These are phyloP conservation scores for Carcinoscorpius rotundicauda DNA, from an alignment of 1,140 invertebrate species.

Conservation along the genomic window DNA sequence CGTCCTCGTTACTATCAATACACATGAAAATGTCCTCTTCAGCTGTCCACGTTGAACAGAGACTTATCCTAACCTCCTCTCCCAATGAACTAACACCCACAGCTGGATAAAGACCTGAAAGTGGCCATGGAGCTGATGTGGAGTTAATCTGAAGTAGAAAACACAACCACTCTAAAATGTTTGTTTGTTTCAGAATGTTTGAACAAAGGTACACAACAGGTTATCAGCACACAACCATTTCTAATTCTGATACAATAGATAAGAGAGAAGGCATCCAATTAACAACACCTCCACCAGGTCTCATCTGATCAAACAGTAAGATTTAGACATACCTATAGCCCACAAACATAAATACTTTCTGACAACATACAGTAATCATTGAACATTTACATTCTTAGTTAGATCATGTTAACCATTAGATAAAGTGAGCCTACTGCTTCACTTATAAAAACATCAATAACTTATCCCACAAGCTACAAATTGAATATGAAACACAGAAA, in stretches of 20 bases:
- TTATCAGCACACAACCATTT: not conserved
- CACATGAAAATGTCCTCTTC: constrained; percentile 40
- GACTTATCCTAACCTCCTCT: constrained; percentile 33
- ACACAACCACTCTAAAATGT: not conserved
- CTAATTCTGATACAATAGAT: not conserved
- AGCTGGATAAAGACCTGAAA: constrained; percentile 34
- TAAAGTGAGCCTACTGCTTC: too few species aligned
- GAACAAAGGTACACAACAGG: not conserved
- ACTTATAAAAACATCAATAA: too few species aligned
- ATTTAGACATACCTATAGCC: too few species aligned
- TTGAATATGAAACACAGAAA: too few species aligned
- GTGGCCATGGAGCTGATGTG: constrained; percentile 26
- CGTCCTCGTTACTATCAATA: constrained; percentile 43
- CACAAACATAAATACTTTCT: too few species aligned
- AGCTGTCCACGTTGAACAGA: constrained; percentile 33
- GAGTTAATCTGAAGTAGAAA: constrained; percentile 29
- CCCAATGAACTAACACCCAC: constrained; percentile 36
- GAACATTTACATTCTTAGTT: too few species aligned
- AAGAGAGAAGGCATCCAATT: not conserved
- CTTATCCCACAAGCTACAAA: too few species aligned
- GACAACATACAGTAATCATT: too few species aligned
- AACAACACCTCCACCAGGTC: not conserved
- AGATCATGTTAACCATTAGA: too few species aligned
- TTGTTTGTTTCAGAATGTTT: not conserved
- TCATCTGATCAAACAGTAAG: not conserved